Percentiles rank a stretch among this genome's conserved stretches.
phyloP scores from a whole-genome alignment of 1,140 invertebrate species.

The Drosophila subpulchrella region DNA sequence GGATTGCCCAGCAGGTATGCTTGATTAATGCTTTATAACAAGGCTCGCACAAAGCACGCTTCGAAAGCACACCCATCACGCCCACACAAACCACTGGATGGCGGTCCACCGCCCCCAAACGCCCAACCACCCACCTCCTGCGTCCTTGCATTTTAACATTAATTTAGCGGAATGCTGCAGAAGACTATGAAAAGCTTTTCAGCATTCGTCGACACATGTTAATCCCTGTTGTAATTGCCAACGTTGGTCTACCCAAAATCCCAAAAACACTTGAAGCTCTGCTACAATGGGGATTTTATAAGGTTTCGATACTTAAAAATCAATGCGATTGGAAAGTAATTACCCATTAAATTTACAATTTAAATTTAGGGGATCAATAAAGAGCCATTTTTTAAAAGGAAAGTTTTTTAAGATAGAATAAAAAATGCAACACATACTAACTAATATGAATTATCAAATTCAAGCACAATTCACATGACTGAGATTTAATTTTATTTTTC shows the following conservation, averaged over 20 bases:
- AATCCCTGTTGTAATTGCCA: slow-evolving; percentile 60
- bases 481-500: not conserved
- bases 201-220: slow-evolving; percentile 71
- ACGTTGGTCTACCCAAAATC: slow-evolving; percentile 1
- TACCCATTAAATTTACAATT: too few relatives aligned
- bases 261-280: not conserved
- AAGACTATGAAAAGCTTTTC: slow-evolving; percentile 67
- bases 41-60: slow-evolving; percentile 41
- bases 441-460: not conserved
- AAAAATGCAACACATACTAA: not conserved
- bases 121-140: slow-evolving; percentile 14
- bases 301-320: not conserved
- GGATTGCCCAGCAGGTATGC: slow-evolving; percentile 74
- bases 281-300: not conserved
- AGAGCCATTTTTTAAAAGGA: too few relatives aligned
- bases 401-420: not conserved
- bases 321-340: not conserved
- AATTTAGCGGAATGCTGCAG: slow-evolving; percentile 75
- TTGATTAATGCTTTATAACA: slow-evolving; percentile 83
- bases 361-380: too few relatives aligned
- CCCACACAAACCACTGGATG: slow-evolving; percentile 44
- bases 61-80: slow-evolving; percentile 35
- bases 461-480: not conserved
- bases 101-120: slow-evolving; percentile 8
- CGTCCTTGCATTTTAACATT: slow-evolving; percentile 73